phyloP scores from a whole-genome alignment of 2,888 invertebrate species.

The Odontothrips loti region DNA sequence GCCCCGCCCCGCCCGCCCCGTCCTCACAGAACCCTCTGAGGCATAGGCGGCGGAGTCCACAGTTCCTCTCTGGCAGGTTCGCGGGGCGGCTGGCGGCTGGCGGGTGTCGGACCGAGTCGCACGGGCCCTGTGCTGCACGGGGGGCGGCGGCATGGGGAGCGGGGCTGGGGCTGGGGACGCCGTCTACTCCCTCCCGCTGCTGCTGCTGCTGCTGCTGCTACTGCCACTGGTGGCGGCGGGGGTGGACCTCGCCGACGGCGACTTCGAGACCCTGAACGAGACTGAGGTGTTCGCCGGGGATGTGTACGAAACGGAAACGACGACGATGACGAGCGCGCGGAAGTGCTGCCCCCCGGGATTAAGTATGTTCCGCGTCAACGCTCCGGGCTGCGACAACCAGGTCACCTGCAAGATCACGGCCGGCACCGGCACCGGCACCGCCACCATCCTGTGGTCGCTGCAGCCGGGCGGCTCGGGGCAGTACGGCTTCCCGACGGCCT shows the following conservation, averaged over 20 bases:
- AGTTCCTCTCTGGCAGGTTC: neutral
- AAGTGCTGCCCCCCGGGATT: constrained; percentile 18
- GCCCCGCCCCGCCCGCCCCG: too few species aligned
- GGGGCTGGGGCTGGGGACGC: too few species aligned
- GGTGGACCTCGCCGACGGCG: neutral
- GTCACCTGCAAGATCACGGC: constrained; percentile 18
- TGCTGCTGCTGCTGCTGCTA: neutral
- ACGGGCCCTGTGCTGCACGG: too few species aligned
- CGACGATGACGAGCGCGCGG: neutral
- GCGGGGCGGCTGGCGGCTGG: neutral
- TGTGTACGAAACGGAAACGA: neutral
- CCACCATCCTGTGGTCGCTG: constrained; percentile 21
- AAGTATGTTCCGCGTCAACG: constrained; percentile 5
- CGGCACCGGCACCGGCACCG: neutral
- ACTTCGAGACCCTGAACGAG: neutral
- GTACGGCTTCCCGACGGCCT: constrained; percentile 13
- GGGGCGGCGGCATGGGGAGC: too few species aligned
- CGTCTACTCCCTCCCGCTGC: neutral
- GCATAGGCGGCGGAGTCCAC: neutral
- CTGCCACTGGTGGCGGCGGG: neutral
- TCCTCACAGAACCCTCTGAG: neutral
- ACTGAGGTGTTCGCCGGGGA: neutral
- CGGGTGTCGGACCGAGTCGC: too few species aligned
- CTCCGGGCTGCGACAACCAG: constrained; percentile 20
- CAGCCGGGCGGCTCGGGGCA: neutral